phyloP scores from a whole-genome alignment of 2,888 invertebrate species.

The Cheilosia impressa region DNA sequence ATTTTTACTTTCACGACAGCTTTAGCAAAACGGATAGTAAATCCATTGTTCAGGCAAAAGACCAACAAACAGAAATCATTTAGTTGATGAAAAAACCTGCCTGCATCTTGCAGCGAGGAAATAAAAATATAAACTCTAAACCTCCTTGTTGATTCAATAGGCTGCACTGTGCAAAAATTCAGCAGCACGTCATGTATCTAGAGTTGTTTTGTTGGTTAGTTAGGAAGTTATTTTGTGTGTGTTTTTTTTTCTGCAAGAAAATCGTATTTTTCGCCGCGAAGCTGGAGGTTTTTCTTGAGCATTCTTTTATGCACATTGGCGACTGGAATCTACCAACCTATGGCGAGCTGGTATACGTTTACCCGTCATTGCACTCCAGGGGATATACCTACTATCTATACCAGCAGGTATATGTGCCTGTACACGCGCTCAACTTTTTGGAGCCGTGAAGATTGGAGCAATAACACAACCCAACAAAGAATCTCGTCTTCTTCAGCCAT shows the following conservation, averaged over 20 bases:
- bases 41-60: no score
- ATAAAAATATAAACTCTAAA: neutral
- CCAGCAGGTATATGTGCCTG: neutral
- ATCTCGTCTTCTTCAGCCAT: conserved; percentile 40
- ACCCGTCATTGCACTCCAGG: conserved; percentile 44
- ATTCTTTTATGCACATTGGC: conserved; percentile 40
- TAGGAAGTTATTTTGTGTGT: conserved; percentile 8
- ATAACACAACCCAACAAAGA: conserved; percentile 53
- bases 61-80: neutral
- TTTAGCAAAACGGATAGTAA: no score
- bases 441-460: conserved; percentile 74
- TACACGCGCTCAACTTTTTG: conserved; percentile 57
- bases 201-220: conserved; percentile 22
- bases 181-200: conserved; percentile 17
- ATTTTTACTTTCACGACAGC: no score
- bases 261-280: conserved; percentile 33
- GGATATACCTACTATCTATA: conserved; percentile 22
- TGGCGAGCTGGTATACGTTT: conserved; percentile 12
- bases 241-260: conserved; percentile 27
- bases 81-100: neutral
- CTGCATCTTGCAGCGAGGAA: no score
- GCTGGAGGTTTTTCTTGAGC: conserved; percentile 23
- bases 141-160: neutral
- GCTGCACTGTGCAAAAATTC: conserved; percentile 35
- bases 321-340: conserved; percentile 28